Evolutionary conservation across 64 coral and sea anemone species (phyloP).

Genomic region (Stichodactyla helianthus): DNA sequence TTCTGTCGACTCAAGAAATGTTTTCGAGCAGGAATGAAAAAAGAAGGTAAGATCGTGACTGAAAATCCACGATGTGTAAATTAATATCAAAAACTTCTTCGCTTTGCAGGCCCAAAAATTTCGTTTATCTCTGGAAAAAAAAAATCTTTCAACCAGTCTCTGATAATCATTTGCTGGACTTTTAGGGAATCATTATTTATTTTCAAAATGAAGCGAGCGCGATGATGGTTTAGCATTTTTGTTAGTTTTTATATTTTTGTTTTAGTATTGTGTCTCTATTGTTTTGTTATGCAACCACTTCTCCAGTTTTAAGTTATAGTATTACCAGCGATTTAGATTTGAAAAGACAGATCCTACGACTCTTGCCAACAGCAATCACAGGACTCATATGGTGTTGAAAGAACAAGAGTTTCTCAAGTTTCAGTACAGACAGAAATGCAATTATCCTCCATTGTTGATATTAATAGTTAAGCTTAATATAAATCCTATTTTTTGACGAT

Average conservation of each 20-base stretch:
- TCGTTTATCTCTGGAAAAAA: no score
- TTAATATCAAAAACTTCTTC: background rate
- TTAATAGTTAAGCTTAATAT: background rate
- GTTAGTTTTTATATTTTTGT: background rate
- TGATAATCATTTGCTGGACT: no score
- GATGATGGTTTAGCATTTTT: background rate
- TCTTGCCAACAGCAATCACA: background rate
- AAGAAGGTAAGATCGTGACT: conserved; percentile 72
- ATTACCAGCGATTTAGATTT: background rate
- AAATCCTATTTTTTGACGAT: no score
- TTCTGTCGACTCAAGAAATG: conserved; percentile 96
- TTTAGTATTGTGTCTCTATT: background rate
- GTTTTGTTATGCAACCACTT: background rate
- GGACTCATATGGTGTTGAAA: background rate
- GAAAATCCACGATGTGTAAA: background rate
- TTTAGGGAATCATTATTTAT: no score
- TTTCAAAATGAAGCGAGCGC: background rate
- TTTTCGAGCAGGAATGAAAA: conserved; percentile 98
- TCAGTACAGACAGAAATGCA: background rate
- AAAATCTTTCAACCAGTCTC: no score
- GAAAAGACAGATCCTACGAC: background rate
- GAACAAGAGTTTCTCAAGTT: background rate
- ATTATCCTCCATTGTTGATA: background rate
- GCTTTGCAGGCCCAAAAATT: no score
- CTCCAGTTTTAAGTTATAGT: background rate